A percentile compares a stretch with the other conserved stretches of the same genome.
Conservation (phyloP, 2,888 invertebrate species). For the Acrobasis repandana region DNA sequence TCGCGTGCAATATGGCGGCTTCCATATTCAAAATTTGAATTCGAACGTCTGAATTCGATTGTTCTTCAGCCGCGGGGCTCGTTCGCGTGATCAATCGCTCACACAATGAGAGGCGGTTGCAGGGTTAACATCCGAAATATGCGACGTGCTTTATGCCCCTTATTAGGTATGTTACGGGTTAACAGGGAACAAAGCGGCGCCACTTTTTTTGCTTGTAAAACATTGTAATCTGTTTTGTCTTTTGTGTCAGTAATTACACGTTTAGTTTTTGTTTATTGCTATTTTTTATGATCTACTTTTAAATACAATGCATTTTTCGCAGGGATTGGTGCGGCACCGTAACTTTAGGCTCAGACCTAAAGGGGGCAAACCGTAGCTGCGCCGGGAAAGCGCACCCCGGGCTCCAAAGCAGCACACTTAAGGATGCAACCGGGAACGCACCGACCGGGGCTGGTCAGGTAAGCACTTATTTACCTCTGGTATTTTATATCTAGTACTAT, state of each 20-base stretch:
- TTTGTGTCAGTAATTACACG: slow-evolving; percentile 25
- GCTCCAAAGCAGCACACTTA: no score
- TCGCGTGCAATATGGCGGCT: slow-evolving; percentile 73
- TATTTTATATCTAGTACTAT: no score
- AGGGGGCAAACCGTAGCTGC: no score
- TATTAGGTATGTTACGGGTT: slow-evolving; percentile 23
- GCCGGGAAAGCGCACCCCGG: no score
- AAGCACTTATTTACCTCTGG: no score
- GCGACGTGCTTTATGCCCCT: slow-evolving; percentile 29
- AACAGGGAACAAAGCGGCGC: slow-evolving; percentile 19
- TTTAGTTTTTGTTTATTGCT: slow-evolving; percentile 19
- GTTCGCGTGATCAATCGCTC: slow-evolving; percentile 56
- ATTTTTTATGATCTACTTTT: background rate
- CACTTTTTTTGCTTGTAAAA: slow-evolving; percentile 22
- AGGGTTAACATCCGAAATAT: slow-evolving; percentile 29
- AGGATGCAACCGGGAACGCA: no score
- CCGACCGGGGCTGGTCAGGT: no score
- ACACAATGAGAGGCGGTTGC: slow-evolving; percentile 45
- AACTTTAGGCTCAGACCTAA: background rate
- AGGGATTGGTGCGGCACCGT: background rate
- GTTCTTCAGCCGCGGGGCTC: slow-evolving; percentile 43
- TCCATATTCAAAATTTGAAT: slow-evolving; percentile 59
- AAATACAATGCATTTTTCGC: background rate
- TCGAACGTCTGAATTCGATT: slow-evolving; percentile 29
- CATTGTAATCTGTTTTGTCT: slow-evolving; percentile 25